Percentiles rank a stretch among this genome's conserved stretches.
Conservation (phyloP, 1,140 invertebrate species). For the Arion vulgaris region DNA sequence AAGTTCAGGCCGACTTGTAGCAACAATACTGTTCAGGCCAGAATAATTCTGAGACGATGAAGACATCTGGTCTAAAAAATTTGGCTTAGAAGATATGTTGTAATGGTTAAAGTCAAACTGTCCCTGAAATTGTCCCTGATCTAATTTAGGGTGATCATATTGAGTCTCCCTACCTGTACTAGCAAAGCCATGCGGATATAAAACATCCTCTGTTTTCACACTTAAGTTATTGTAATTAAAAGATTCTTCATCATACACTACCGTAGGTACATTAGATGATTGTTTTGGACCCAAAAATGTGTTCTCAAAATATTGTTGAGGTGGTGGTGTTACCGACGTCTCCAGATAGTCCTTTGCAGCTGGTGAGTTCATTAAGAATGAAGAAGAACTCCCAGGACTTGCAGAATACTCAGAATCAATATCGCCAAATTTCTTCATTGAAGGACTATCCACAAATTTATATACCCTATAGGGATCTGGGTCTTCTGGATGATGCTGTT, state of each 20-base stretch:
- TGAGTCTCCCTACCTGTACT: background rate
- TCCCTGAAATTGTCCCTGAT: background rate
- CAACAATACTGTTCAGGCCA: background rate
- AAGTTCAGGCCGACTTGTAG: background rate
- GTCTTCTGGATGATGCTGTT: slow-evolving; percentile 2
- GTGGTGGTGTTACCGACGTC: background rate
- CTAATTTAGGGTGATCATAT: background rate
- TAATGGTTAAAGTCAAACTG: background rate
- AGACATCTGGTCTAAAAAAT: background rate
- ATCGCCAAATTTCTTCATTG: background rate
- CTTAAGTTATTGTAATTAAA: background rate
- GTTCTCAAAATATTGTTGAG: background rate
- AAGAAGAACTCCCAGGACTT: background rate
- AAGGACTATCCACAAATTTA: slow-evolving; percentile 14
- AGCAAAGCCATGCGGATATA: background rate
- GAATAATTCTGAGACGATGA: background rate
- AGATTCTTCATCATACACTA: background rate
- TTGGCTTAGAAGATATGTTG: background rate
- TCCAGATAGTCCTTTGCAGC: background rate
- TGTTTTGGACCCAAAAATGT: background rate
- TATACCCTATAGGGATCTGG: slow-evolving; percentile 32
- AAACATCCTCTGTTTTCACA: background rate
- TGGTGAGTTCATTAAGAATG: background rate
- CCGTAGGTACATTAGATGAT: slow-evolving; percentile 18
- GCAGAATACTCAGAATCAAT: slow-evolving; percentile 18